phyloP scores from a whole-genome alignment of 2,888 invertebrate genomes.

The Drosophila heteroneura region DNA sequence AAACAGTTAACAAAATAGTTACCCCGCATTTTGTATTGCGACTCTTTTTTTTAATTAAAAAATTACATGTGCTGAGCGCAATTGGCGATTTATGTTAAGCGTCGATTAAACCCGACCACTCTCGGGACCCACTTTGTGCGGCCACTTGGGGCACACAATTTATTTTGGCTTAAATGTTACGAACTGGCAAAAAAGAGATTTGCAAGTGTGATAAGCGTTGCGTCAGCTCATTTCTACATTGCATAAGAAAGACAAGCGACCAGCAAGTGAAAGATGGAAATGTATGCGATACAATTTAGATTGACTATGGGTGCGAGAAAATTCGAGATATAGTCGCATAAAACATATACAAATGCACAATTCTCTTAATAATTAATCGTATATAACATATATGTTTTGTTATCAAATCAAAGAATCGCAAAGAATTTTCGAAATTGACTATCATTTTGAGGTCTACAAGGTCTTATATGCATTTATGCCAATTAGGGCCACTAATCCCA shows the following conservation, averaged over 20 bases:
- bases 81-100: constrained; percentile 73
- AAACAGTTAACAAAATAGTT: constrained; percentile 36
- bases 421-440: not conserved
- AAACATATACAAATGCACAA: not conserved
- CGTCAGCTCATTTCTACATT: constrained; percentile 52
- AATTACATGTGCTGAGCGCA: constrained; percentile 67
- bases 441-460: not conserved
- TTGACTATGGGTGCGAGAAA: not conserved
- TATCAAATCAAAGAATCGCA: not conserved
- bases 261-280: not conserved
- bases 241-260: constrained; percentile 5
- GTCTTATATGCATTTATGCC: not conserved
- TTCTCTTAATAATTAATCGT: not conserved
- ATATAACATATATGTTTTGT: not conserved
- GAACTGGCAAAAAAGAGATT: constrained; percentile 34
- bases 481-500: constrained; percentile 3
- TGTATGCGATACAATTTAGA: not conserved
- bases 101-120: constrained; percentile 59
- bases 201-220: constrained; percentile 53
- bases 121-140: constrained; percentile 1
- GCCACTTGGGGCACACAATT: constrained; percentile 39
- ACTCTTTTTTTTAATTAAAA: constrained; percentile 45
- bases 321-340: not conserved
- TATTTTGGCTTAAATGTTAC: constrained; percentile 65
- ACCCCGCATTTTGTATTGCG: constrained; percentile 44